These are phyloP conservation scores for Argyrosomus japonicus DNA, from an alignment of 2,113 vertebrate genomes.

Conservation along the genomic window DNA sequence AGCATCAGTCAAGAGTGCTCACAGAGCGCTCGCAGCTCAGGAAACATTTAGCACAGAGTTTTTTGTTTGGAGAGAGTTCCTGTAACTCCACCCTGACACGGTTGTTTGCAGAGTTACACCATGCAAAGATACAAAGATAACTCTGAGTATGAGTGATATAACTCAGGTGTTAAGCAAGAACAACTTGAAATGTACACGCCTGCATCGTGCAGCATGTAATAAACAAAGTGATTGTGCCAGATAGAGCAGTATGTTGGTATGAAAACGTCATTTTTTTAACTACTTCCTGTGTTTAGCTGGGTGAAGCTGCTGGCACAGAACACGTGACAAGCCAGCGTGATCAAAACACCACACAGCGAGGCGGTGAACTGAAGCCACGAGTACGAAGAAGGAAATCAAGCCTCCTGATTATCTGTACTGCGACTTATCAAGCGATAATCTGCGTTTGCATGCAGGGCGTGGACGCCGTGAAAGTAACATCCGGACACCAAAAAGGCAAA, in stretches of 20 bases:
- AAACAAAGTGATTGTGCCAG: neutral
- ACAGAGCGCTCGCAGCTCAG: neutral
- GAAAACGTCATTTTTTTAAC: neutral
- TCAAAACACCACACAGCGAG: neutral
- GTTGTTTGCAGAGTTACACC: conserved; percentile 24
- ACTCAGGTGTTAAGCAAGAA: neutral
- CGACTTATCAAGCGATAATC: neutral
- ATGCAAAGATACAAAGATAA: neutral
- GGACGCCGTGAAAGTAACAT: neutral
- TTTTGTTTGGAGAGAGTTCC: conserved; percentile 50
- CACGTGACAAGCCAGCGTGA: neutral
- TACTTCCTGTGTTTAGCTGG: conserved; percentile 50
- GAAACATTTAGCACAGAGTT: conserved; percentile 22
- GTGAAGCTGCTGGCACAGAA: neutral
- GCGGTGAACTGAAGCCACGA: neutral
- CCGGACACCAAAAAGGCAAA: neutral
- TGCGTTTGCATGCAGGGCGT: neutral
- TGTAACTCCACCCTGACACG: conserved; percentile 38
- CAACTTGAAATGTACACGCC: neutral
- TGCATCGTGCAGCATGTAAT: neutral
- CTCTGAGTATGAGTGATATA: neutral
- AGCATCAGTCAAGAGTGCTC: neutral
- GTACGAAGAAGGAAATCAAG: neutral
- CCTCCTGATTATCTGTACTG: neutral
- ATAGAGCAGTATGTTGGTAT: neutral